Conservation (phyloP, 2,113 vertebrate species). For the Alouatta palliata region DNA sequence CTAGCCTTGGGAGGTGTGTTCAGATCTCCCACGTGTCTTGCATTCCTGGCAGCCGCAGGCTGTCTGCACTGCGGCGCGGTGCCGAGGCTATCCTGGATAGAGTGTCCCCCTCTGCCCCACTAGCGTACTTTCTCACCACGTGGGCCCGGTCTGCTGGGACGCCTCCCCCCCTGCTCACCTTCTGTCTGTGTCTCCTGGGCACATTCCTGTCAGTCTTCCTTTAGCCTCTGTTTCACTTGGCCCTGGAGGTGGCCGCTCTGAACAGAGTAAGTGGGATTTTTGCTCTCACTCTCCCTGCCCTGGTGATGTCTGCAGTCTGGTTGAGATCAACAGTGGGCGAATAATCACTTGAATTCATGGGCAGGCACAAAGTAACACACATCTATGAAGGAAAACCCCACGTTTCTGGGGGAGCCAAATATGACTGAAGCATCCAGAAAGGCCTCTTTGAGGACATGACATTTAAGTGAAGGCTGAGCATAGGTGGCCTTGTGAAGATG, state of each 20-base stretch:
- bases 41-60: too few relatives aligned
- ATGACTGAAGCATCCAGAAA: fast-evolving
- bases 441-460: not conserved
- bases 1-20: not conserved
- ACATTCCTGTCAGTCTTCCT: not conserved
- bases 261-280: not conserved
- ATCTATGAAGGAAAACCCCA: fast-evolving
- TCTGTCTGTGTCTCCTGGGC: not conserved
- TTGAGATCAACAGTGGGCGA: not conserved
- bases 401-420: not conserved
- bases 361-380: not conserved
- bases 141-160: fast-evolving
- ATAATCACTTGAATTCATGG: fast-evolving
- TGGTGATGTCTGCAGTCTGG: not conserved
- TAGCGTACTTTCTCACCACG: fast-evolving
- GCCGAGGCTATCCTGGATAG: fast-evolving
- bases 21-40: fast-evolving
- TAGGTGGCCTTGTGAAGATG: not conserved
- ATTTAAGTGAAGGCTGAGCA: not conserved
- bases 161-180: fast-evolving
- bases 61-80: fast-evolving
- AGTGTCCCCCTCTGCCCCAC: fast-evolving
- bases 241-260: not conserved
- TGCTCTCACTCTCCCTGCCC: too few relatives aligned
- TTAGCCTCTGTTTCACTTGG: not conserved